Evolutionary conservation across 1,140 invertebrate genomes (phyloP).

Genomic region (Agrypnia vestita): DNA sequence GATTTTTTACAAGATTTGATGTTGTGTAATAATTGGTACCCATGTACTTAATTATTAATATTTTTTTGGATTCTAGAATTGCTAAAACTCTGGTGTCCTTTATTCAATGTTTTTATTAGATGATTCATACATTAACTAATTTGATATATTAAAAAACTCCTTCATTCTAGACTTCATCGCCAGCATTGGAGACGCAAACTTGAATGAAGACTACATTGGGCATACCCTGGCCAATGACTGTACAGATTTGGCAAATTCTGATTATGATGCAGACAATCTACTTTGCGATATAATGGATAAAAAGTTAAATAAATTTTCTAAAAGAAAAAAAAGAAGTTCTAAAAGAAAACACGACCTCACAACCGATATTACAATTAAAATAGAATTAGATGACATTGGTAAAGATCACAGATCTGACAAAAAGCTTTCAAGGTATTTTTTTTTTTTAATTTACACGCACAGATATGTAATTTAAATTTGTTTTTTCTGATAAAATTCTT

Average conservation of each 20-base stretch:
- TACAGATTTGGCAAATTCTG: constrained; percentile 42
- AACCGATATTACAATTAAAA: constrained; percentile 39
- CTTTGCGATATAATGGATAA: constrained; percentile 38
- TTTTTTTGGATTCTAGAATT: too few species aligned
- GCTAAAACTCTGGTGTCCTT: too few species aligned
- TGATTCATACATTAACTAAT: too few species aligned
- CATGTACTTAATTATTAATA: too few species aligned
- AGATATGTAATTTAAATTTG: too few species aligned
- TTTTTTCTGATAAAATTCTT: too few species aligned
- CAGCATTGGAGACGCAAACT: constrained; percentile 31
- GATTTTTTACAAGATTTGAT: too few species aligned
- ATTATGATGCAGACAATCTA: constrained; percentile 45
- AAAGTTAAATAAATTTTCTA: constrained; percentile 13
- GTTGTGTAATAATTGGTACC: too few species aligned
- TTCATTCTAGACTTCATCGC: constrained; percentile 35
- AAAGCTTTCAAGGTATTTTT: neutral
- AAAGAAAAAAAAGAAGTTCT: constrained; percentile 47
- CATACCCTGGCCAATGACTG: constrained; percentile 13
- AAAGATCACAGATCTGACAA: neutral
- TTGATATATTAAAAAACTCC: too few species aligned
- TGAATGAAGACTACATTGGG: constrained; percentile 42
- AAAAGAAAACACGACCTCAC: neutral
- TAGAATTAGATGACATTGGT: constrained; percentile 26
- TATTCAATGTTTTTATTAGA: too few species aligned
- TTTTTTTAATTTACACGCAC: too few species aligned